phyloP scores from a whole-genome alignment of 2,888 invertebrate genomes.

The Prenolepis imparis region DNA sequence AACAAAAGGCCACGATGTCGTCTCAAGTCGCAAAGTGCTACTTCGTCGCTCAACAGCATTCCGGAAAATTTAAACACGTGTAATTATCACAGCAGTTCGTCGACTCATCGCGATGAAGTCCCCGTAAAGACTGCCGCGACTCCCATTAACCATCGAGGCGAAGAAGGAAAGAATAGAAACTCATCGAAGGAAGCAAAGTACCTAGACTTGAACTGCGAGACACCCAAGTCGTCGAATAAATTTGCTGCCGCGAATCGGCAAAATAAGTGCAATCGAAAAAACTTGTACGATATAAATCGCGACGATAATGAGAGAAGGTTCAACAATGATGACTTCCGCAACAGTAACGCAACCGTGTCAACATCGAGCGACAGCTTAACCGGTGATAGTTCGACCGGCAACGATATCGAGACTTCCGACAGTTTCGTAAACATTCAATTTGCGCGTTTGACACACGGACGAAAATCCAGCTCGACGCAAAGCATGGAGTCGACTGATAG shows the following conservation, averaged over 20 bases:
- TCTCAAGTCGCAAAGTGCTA: slow-evolving; percentile 66
- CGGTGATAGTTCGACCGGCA: slow-evolving; percentile 74
- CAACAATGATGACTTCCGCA: slow-evolving; percentile 64
- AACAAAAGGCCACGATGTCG: slow-evolving; percentile 23
- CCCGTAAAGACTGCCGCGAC: slow-evolving; percentile 63
- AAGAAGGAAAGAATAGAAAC: slow-evolving; percentile 22
- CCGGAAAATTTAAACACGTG: slow-evolving; percentile 60
- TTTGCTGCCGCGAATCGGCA: slow-evolving; percentile 17
- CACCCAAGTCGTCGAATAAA: slow-evolving; percentile 64
- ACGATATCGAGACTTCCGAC: slow-evolving; percentile 82
- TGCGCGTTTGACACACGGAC: slow-evolving; percentile 72
- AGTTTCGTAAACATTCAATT: slow-evolving; percentile 82
- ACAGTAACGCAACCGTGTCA: slow-evolving; percentile 59
- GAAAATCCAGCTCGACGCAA: slow-evolving; percentile 77
- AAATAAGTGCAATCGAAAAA: slow-evolving; percentile 41
- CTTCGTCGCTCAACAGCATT: slow-evolving; percentile 75
- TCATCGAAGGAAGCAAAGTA: slow-evolving; percentile 68
- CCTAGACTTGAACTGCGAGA: slow-evolving; percentile 62
- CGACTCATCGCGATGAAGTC: slow-evolving; percentile 15
- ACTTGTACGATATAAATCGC: slow-evolving; percentile 40
- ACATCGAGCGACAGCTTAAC: slow-evolving; percentile 75
- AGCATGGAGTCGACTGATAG: slow-evolving; percentile 80
- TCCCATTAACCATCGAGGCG: not conserved
- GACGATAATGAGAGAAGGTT: slow-evolving; percentile 24
- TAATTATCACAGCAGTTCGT: slow-evolving; percentile 48